These are phyloP conservation scores for Odocoileus hemionus DNA, from an alignment of 2,113 vertebrate genomes.

Conservation along the genomic window DNA sequence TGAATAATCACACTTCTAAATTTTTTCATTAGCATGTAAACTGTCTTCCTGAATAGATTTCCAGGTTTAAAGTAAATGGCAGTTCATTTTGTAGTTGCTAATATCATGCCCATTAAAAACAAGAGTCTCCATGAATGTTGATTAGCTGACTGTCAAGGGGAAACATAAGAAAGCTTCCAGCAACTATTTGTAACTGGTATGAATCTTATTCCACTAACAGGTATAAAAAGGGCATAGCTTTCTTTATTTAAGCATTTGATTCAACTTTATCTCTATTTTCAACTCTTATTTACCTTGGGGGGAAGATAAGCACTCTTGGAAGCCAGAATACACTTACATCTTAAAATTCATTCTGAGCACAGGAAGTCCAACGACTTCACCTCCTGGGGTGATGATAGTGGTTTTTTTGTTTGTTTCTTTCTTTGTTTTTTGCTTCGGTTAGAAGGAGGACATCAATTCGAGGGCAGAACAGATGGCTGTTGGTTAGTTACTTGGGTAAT, in stretches of 20 bases:
- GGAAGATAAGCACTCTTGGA: slow-evolving; percentile 86
- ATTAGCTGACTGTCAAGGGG: not conserved
- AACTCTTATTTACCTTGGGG: slow-evolving; percentile 79
- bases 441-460: slow-evolving; percentile 83
- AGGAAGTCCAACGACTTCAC: slow-evolving; percentile 84
- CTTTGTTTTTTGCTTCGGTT: slow-evolving; percentile 84
- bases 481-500: slow-evolving; percentile 87
- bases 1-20: not conserved
- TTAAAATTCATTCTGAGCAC: slow-evolving; percentile 90
- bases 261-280: not conserved
- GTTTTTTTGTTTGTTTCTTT: not conserved
- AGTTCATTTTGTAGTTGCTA: not conserved
- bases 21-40: slow-evolving; percentile 10
- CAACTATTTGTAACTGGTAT: not conserved
- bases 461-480: slow-evolving; percentile 88
- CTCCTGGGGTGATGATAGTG: slow-evolving; percentile 79
- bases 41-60: slow-evolving; percentile 8
- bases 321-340: slow-evolving; percentile 88
- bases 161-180: not conserved
- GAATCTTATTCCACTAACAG: not conserved
- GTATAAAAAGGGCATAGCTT: not conserved
- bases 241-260: not conserved
- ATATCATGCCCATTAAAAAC: not conserved
- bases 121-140: not conserved
- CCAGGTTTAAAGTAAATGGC: not conserved